A percentile compares a stretch with the other conserved stretches of the same genome.
Conservation (phyloP, 2,113 vertebrate genomes). For the Gavia stellata region DNA sequence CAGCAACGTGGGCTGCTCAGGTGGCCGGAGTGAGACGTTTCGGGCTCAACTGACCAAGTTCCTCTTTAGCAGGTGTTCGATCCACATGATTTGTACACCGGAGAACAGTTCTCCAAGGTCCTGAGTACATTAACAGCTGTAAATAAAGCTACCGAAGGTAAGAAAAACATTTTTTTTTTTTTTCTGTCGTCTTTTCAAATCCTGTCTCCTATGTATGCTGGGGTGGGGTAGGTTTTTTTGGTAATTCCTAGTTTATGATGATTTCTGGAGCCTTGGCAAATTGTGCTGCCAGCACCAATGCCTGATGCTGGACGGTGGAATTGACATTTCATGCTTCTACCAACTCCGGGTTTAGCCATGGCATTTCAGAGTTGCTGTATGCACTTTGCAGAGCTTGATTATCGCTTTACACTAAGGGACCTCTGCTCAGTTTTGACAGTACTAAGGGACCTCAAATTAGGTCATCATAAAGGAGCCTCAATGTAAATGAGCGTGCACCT, state of each 20-base stretch:
- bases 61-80: constrained; percentile 84
- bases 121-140: constrained; percentile 85
- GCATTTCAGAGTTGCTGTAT: neutral
- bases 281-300: neutral
- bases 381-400: neutral
- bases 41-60: neutral
- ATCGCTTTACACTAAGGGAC: neutral
- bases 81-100: constrained; percentile 85
- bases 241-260: neutral
- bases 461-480: neutral
- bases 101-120: constrained; percentile 88
- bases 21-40: neutral
- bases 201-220: neutral
- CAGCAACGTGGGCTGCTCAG: neutral
- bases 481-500: neutral
- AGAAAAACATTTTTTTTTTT: neutral
- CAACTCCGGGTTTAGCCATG: neutral
- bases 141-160: constrained; percentile 94
- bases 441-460: constrained; percentile 4
- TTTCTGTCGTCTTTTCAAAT: neutral
- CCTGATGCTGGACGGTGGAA: neutral
- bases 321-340: neutral
- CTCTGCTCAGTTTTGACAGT: neutral
- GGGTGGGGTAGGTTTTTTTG: neutral
- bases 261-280: neutral